Base-by-base conservation (phyloP, 2,888 invertebrate genomes). In the Mythimna pallens region DNA sequence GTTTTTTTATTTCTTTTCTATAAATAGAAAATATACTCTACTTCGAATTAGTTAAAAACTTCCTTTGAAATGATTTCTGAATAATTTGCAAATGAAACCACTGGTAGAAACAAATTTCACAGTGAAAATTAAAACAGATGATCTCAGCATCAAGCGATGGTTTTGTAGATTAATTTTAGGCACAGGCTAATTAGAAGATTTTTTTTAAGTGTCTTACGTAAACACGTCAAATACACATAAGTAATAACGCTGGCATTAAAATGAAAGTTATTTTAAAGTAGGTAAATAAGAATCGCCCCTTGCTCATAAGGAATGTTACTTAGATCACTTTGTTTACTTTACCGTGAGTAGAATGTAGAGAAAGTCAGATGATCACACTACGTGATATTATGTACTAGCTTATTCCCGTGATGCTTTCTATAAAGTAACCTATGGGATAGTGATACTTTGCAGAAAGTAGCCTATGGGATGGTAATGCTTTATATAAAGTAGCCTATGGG, bases 201-300 rank as follows among this genome's bases (percentile, higher is more conserved):
- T 22, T 50, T 59, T 55, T 61, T 22, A 5, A 59, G 2, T 50
- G 6, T n/a, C 40, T 62, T 76, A 65, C 74, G 57, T 80, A 77
- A 76, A 57, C 50, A 73, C 43, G 2, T 54, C 59, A 79, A 54
- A 59, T 25, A 64, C 8, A 71, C 9, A 20, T 8, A 69, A 17
- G 25, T 58, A 57, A 52, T 62, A 70, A 59, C 14, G 17, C n/a
- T 50, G n/a, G 14, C 30, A 50, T n/a, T 8, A 61, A 70, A 79
- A 57, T 54, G 73, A 76, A 79, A 76, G 80, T 71, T 52, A 22
- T 34, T 57, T 62, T 55, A 10, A 66, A 66, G 30, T 66, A 30
- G 6, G 59, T 54, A 64, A 62, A 71, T 52, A 76, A 25, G 47
- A 34, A 61, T 25, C 70, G 78, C 78, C 25, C 43, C 52, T 58